Conservation (phyloP, 2,888 invertebrate species). For the Uloborus plumipes region DNA sequence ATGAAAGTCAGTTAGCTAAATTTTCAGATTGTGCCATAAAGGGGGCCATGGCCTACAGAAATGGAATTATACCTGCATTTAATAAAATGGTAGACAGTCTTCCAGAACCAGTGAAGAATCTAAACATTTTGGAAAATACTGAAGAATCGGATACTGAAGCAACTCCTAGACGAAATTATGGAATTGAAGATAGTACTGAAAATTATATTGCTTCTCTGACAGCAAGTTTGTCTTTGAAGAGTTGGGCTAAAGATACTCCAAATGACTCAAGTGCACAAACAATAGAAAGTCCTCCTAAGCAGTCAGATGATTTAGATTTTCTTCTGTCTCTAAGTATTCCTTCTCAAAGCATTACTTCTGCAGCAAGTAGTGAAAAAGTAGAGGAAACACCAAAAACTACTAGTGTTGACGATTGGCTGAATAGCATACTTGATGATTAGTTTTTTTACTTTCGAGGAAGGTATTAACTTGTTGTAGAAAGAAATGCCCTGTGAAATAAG, state of each 20-base stretch:
- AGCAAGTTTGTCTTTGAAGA: constrained; percentile 39
- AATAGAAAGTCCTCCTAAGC: background rate
- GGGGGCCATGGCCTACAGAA: background rate
- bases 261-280: background rate
- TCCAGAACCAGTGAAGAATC: background rate
- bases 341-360: background rate
- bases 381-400: constrained; percentile 13
- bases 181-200: constrained; percentile 43
- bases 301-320: constrained; percentile 50
- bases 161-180: background rate
- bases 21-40: constrained; percentile 24
- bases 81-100: background rate
- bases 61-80: background rate
- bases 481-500: too few species aligned
- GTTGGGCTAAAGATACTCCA: background rate
- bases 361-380: constrained; percentile 17
- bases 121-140: constrained; percentile 33
- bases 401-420: constrained; percentile 57
- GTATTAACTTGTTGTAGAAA: too few species aligned
- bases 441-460: too few species aligned
- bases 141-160: constrained; percentile 8
- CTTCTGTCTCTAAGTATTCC: constrained; percentile 38
- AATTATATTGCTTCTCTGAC: constrained; percentile 38
- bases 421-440: constrained; percentile 51
- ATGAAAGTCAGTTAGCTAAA: constrained; percentile 19